These are phyloP conservation scores for Synanthedon myopaeformis DNA, from an alignment of 2,888 invertebrate genomes.

Conservation along the genomic window DNA sequence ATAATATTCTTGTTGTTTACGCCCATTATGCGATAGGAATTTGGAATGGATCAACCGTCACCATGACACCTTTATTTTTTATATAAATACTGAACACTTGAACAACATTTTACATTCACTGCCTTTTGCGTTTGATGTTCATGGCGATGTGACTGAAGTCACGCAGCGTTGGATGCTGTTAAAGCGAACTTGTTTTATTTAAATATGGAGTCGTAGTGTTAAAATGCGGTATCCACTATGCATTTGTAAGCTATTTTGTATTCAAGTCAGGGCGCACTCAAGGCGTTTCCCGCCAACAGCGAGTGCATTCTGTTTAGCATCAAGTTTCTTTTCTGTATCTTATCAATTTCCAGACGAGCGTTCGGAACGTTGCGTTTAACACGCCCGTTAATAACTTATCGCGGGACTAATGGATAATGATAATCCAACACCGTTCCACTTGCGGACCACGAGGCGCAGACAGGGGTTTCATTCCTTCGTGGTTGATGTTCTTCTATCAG, in stretches of 20 bases:
- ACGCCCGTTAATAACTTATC: neutral
- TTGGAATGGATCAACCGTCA: conserved; percentile 19
- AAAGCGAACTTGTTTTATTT: neutral
- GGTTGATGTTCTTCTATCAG: too few species aligned
- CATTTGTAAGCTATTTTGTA: conserved; percentile 31
- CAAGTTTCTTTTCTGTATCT: conserved; percentile 27
- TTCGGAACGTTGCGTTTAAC: conserved; percentile 2
- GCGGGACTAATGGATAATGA: too few species aligned
- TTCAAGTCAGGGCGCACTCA: conserved; percentile 36
- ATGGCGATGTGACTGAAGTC: too few species aligned
- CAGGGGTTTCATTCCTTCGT: too few species aligned
- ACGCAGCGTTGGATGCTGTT: too few species aligned
- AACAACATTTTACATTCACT: conserved; percentile 2
- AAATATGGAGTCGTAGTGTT: conserved; percentile 6
- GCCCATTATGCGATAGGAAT: conserved; percentile 25
- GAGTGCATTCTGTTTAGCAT: conserved; percentile 44
- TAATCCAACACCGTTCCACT: too few species aligned
- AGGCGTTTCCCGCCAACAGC: conserved; percentile 31
- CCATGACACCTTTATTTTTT: conserved; percentile 3
- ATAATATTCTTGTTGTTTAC: conserved; percentile 24
- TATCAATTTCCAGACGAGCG: conserved; percentile 17
- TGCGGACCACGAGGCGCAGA: too few species aligned
- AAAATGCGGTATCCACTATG: conserved; percentile 19
- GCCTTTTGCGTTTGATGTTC: neutral
- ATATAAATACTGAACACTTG: neutral